phyloP scores from a whole-genome alignment of 2,113 vertebrate species.

The Aegotheles bennettii region DNA sequence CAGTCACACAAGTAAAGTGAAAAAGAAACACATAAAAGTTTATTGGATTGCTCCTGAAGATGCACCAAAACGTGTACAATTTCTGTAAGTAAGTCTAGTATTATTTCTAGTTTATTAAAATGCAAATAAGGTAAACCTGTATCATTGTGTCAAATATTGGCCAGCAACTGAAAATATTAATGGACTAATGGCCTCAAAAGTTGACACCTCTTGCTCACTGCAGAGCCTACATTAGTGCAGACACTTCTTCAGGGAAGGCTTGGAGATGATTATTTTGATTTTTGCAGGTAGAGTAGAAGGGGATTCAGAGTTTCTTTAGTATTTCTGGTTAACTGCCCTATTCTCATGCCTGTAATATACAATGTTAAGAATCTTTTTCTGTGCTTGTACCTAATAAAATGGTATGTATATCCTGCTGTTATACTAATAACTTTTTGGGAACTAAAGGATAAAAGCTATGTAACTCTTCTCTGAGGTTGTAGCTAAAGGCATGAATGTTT shows the following conservation, averaged over 20 bases:
- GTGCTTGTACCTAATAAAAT: neutral
- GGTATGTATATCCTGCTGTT: accelerated
- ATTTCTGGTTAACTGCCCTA: neutral
- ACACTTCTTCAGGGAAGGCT: neutral
- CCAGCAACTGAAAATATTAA: neutral
- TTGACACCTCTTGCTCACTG: neutral
- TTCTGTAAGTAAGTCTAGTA: constrained; percentile 76
- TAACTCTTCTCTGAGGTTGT: neutral
- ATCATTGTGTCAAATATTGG: neutral
- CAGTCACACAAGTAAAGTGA: constrained; percentile 77
- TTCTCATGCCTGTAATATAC: neutral
- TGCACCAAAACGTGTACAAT: constrained; percentile 73
- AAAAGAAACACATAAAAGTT: constrained; percentile 74
- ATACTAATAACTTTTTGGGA: neutral
- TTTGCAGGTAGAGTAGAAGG: neutral
- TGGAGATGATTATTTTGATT: neutral
- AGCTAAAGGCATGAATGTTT: neutral
- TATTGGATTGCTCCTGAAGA: constrained; percentile 76
- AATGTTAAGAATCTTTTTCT: neutral
- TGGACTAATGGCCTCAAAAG: neutral
- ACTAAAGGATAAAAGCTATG: neutral
- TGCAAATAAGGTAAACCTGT: neutral
- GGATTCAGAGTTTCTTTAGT: neutral
- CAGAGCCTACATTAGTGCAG: neutral
- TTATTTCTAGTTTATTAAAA: neutral